A percentile compares a stretch with the other conserved stretches of the same genome.
Evolutionary conservation across 2,113 vertebrate species (phyloP).

Genomic region (Gymnocephalus cernua): DNA sequence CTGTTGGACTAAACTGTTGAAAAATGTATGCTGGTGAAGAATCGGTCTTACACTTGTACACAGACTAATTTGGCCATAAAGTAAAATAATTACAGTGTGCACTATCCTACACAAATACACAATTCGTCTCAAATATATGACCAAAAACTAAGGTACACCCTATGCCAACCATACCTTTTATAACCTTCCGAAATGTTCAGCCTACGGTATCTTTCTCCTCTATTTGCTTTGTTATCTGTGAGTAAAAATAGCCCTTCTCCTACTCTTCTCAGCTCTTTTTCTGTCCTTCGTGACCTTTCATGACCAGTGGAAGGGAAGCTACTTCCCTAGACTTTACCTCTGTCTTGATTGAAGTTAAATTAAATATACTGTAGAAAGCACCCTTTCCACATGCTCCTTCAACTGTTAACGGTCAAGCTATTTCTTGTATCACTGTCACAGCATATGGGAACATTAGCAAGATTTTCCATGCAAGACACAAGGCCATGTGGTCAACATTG

Average conservation of each 20-base stretch:
- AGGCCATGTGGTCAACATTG: background rate
- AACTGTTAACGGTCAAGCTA: background rate
- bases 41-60: background rate
- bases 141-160: background rate
- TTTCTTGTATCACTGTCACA: conserved; percentile 8
- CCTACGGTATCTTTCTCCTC: background rate
- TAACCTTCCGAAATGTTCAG: conserved; percentile 7
- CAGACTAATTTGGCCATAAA: background rate
- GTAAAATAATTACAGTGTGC: background rate
- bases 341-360: conserved; percentile 34
- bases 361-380: background rate
- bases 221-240: conserved; percentile 5
- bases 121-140: background rate
- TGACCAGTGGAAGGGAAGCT: background rate
- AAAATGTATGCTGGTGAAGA: background rate
- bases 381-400: conserved; percentile 1
- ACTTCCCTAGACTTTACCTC: background rate
- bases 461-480: background rate
- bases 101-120: background rate
- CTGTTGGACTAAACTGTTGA: background rate
- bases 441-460: background rate
- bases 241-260: conserved; percentile 15
- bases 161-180: background rate
- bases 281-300: conserved; percentile 31
- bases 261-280: background rate